Evolutionary conservation across 2,797 vertebrate species (phyloP).

Genomic region (Chrosomus eos): DNA sequence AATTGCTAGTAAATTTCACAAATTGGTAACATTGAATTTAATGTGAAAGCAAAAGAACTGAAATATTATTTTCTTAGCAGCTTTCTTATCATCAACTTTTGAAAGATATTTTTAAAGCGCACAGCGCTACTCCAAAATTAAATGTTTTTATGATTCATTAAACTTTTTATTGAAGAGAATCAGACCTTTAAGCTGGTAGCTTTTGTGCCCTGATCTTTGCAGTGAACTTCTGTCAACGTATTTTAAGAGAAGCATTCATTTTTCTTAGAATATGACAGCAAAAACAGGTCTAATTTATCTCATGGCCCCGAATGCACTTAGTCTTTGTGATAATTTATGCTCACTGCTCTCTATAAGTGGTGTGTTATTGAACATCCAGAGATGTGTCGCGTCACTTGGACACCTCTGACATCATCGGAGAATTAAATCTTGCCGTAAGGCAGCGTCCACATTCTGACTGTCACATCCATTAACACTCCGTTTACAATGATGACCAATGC

Average conservation of each 20-base stretch:
- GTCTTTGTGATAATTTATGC: slow-evolving; percentile 15
- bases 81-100: too few species aligned
- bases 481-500: slow-evolving; percentile 3
- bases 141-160: neutral
- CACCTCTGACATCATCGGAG: slow-evolving; percentile 35
- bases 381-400: slow-evolving; percentile 22
- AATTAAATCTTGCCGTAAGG: slow-evolving; percentile 29
- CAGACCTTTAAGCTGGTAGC: neutral
- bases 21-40: neutral
- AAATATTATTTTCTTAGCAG: too few species aligned
- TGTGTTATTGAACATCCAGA: slow-evolving; percentile 17
- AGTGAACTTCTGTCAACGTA: neutral
- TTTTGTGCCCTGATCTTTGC: neutral
- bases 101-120: too few species aligned
- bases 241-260: neutral
- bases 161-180: neutral
- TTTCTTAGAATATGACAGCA: neutral
- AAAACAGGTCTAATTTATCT: slow-evolving; percentile 18
- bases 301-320: neutral
- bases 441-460: slow-evolving; percentile 31
- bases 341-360: slow-evolving; percentile 26
- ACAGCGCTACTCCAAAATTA: neutral
- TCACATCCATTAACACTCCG: slow-evolving; percentile 12
- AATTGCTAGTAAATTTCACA: neutral
- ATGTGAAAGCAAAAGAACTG: too few species aligned